These are phyloP conservation scores for Euleptes europaea DNA, from an alignment of 2,113 vertebrate species.

Conservation along the genomic window DNA sequence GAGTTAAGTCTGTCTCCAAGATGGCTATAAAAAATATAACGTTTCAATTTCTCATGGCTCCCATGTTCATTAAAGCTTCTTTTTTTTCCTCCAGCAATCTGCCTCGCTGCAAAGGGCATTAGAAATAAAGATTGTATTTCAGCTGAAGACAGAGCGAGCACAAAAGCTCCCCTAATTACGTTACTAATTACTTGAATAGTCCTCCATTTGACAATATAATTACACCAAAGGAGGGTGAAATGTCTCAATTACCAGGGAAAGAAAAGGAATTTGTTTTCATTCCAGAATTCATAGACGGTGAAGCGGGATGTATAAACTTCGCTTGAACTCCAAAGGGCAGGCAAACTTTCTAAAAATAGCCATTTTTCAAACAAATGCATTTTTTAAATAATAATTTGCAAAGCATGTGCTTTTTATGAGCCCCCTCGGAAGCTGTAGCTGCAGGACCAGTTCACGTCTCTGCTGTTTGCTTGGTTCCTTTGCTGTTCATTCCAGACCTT, in stretches of 20 bases:
- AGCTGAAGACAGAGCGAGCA: slow-evolving; percentile 42
- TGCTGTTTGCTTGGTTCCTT: background rate
- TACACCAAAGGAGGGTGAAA: slow-evolving; percentile 55
- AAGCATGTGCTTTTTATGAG: slow-evolving; percentile 25
- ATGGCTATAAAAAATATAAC: slow-evolving; percentile 38
- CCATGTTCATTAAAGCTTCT: slow-evolving; percentile 48
- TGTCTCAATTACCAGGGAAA: slow-evolving; percentile 63
- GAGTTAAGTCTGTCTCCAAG: slow-evolving; percentile 41
- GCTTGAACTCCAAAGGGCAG: slow-evolving; percentile 41
- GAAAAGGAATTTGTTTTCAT: background rate
- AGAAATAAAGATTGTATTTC: slow-evolving; percentile 62
- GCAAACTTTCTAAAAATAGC: slow-evolving; percentile 49
- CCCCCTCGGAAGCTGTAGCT: background rate
- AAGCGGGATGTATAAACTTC: slow-evolving; percentile 46
- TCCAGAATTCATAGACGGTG: slow-evolving; percentile 34
- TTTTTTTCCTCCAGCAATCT: slow-evolving; percentile 42
- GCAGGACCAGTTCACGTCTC: background rate
- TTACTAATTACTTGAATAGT: slow-evolving; percentile 70
- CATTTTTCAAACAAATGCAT: background rate
- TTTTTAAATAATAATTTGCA: slow-evolving; percentile 24
- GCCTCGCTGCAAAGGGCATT: slow-evolving; percentile 53
- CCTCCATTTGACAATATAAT: slow-evolving; percentile 69
- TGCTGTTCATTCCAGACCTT: background rate
- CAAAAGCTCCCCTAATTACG: slow-evolving; percentile 67
- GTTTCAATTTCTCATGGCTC: slow-evolving; percentile 37